Conservation (phyloP, 2,113 vertebrate genomes). For the Vimba vimba region DNA sequence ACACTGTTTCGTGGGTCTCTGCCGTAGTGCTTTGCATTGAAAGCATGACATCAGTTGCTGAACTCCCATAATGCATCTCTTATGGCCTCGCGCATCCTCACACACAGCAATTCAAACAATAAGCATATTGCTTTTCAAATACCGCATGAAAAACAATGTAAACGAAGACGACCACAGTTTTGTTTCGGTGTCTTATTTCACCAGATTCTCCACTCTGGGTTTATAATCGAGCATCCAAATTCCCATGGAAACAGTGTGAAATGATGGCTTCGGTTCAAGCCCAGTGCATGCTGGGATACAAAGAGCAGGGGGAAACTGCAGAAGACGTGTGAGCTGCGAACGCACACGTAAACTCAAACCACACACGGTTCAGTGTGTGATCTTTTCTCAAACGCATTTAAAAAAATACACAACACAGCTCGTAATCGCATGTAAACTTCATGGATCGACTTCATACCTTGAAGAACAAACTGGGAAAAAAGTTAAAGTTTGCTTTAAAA, state of each 20-base stretch:
- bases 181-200: neutral
- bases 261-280: constrained; percentile 45
- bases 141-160: constrained; percentile 25
- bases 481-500: constrained; percentile 1
- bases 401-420: constrained; percentile 35
- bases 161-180: constrained; percentile 33
- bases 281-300: constrained; percentile 46
- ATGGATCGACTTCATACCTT: neutral
- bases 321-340: neutral
- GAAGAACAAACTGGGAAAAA: constrained; percentile 13
- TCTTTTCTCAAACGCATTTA: constrained; percentile 22
- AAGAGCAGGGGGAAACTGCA: neutral
- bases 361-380: neutral
- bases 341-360: constrained; percentile 45
- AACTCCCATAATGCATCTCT: neutral
- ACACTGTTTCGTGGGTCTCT: constrained; percentile 39
- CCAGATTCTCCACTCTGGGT: neutral
- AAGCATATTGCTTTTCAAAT: constrained; percentile 52
- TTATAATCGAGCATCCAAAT: neutral
- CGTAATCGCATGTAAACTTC: constrained; percentile 10
- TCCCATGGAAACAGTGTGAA: constrained; percentile 41
- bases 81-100: neutral
- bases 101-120: constrained; percentile 12
- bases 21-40: neutral
- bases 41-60: constrained; percentile 58